phyloP scores from a whole-genome alignment of 2,888 invertebrate species.

The Calameuta idolon region DNA sequence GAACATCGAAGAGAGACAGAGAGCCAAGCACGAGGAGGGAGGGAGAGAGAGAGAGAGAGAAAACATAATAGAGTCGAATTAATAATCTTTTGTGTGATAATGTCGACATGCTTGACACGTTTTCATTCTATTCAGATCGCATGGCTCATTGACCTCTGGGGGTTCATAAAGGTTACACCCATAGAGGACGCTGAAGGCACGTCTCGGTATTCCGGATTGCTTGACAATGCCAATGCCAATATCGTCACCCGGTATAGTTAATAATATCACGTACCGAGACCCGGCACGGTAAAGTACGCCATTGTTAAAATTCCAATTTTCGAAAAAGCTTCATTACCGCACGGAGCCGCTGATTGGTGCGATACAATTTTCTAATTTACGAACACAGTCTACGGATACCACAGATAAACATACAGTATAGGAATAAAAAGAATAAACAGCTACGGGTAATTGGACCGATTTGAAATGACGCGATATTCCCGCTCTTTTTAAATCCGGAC shows the following conservation, averaged over 20 bases:
- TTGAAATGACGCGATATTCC: not conserved
- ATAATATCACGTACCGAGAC: not conserved
- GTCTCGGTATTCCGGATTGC: conserved; percentile 24
- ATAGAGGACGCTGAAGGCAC: conserved; percentile 6
- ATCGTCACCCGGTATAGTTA: not conserved
- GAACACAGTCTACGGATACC: not conserved
- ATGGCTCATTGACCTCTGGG: conserved; percentile 1
- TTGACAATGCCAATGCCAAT: conserved; percentile 24
- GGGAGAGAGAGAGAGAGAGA: not conserved
- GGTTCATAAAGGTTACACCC: not conserved
- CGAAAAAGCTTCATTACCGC: not conserved
- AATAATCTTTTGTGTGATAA: conserved; percentile 1
- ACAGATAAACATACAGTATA: not conserved
- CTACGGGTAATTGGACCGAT: not conserved
- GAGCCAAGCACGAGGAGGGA: not conserved
- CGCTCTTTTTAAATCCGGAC: not conserved
- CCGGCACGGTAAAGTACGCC: not conserved
- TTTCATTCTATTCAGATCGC: conserved; percentile 7
- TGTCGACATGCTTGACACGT: conserved; percentile 3
- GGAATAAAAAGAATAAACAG: not conserved
- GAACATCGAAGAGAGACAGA: not conserved
- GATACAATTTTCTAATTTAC: not conserved
- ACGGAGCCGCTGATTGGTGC: not conserved
- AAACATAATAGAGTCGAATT: not conserved
- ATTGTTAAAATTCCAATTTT: not conserved